Evolutionary conservation across 2,113 vertebrate genomes (phyloP).

Genomic region (Serinus canaria): DNA sequence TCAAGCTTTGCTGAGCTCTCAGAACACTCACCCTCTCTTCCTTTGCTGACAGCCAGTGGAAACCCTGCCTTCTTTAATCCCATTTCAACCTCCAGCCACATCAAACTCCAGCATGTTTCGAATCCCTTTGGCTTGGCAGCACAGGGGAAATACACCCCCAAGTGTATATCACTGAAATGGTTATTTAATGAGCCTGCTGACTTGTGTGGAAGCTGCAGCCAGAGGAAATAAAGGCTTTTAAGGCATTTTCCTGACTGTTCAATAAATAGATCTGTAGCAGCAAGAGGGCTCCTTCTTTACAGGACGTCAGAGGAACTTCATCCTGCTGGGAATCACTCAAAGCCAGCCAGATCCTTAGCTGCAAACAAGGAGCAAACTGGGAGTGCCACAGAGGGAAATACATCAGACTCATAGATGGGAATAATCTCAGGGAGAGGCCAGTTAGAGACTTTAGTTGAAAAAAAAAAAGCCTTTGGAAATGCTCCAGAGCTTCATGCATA

Average conservation of each 20-base stretch:
- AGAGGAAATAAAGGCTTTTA: conserved; percentile 57
- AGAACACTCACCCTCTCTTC: neutral
- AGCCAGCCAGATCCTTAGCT: neutral
- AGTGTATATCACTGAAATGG: neutral
- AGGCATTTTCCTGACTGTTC: neutral
- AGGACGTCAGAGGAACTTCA: neutral
- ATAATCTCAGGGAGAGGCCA: neutral
- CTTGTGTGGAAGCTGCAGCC: neutral
- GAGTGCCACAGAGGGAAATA: neutral
- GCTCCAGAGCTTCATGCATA: neutral
- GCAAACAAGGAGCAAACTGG: neutral
- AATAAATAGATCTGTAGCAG: conserved; percentile 21
- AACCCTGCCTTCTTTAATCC: neutral
- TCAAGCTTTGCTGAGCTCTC: neutral
- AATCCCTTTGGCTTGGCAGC: neutral
- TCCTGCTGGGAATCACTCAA: neutral
- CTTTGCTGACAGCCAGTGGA: neutral
- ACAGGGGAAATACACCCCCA: neutral
- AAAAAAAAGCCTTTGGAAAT: neutral
- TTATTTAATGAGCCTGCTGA: neutral
- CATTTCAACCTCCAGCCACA: neutral
- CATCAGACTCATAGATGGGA: neutral
- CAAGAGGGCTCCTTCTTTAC: conserved; percentile 2
- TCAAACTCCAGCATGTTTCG: neutral
- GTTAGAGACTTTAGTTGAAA: neutral